A percentile compares a stretch with the other conserved stretches of the same genome.
These are phyloP conservation scores for Girardia tigrina DNA, from an alignment of 2,888 invertebrate genomes.

Conservation along the genomic window DNA sequence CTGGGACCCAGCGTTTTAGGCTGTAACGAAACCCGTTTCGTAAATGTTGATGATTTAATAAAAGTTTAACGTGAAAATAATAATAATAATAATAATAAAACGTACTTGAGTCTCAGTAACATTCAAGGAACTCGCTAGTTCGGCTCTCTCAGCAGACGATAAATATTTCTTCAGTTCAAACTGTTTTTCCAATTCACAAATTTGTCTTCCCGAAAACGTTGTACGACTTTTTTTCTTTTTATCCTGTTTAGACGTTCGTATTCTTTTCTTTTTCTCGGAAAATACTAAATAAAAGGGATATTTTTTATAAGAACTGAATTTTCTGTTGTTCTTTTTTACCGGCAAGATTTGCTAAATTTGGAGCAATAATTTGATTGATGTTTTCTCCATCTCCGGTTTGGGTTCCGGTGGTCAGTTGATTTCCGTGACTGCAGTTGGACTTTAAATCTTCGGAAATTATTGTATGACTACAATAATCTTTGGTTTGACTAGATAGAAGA, in stretches of 20 bases:
- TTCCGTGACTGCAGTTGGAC: not conserved
- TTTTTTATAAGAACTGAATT: no score
- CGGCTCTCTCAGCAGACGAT: conserved; percentile 78
- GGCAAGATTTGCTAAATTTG: not conserved
- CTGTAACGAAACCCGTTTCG: no score
- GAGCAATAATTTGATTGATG: not conserved
- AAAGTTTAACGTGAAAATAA: no score
- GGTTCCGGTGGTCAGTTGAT: not conserved
- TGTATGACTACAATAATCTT: not conserved
- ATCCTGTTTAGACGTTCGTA: conserved; percentile 6
- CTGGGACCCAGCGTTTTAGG: no score
- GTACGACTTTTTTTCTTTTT: conserved; percentile 66
- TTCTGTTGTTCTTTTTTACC: no score
- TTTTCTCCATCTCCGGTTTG: not conserved
- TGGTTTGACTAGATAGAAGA: not conserved
- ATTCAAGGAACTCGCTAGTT: conserved; percentile 78
- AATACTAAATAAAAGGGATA: not conserved
- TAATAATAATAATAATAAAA: conserved; percentile 14
- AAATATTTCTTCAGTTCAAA: conserved; percentile 89
- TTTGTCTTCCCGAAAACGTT: conserved; percentile 84
- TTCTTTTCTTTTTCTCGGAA: conserved; percentile 8
- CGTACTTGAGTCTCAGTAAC: conserved; percentile 90
- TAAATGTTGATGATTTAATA: no score
- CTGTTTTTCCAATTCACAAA: conserved; percentile 86
- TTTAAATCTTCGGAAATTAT: not conserved